Conservation (phyloP, 2,797 vertebrate genomes). For the Pantherophis alleghaniensis region DNA sequence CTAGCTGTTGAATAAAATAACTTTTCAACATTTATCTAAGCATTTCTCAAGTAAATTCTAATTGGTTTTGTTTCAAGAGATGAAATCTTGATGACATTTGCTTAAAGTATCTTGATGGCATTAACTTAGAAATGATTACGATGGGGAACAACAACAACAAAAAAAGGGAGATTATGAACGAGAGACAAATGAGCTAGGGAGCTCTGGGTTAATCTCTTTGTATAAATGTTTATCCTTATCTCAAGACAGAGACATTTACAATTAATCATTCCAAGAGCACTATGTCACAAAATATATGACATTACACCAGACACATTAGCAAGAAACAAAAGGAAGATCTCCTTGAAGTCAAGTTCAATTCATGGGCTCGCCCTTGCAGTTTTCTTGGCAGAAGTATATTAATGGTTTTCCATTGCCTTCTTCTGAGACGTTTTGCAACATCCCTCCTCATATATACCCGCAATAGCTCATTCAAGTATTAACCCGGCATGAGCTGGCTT, state of each 20-base stretch:
- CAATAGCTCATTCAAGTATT: not conserved
- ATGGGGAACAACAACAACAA: not conserved
- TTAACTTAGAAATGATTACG: not conserved
- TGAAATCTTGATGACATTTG: not conserved
- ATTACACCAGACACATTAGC: not conserved
- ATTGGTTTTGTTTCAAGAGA: not conserved
- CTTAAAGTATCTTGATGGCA: not conserved
- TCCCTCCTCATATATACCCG: not conserved
- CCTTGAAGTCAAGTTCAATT: not conserved
- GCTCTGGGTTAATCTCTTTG: not conserved
- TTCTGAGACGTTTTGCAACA: not conserved
- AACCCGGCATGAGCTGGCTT: not conserved
- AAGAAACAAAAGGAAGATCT: not conserved
- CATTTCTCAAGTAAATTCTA: not conserved
- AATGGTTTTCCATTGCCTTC: not conserved
- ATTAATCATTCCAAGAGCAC: not conserved
- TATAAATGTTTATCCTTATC: not conserved
- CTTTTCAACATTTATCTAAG: not conserved
- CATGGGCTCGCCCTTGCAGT: not conserved
- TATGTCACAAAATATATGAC: not conserved
- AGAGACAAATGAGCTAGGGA: not conserved
- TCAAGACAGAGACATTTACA: not conserved
- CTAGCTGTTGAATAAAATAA: not conserved
- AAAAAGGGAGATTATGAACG: not conserved
- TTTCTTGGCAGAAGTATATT: not conserved